These are phyloP conservation scores for Nephrocerus scutellatus DNA, from an alignment of 2,888 invertebrate genomes.

Conservation along the genomic window DNA sequence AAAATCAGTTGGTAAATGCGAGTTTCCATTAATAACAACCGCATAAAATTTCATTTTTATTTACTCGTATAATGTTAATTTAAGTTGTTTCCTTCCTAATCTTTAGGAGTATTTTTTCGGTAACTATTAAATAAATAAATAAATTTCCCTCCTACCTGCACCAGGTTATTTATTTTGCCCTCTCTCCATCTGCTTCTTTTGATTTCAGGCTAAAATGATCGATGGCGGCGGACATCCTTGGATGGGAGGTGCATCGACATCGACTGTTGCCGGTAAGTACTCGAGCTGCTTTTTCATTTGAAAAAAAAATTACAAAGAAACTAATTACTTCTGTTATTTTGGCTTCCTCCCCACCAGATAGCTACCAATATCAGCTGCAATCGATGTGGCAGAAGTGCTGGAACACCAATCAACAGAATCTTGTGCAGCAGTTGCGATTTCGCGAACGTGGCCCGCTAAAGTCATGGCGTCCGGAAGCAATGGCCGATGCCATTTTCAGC, in stretches of 20 bases:
- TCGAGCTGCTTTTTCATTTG: background rate
- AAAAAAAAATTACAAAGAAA: background rate
- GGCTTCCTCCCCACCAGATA: constrained; percentile 57
- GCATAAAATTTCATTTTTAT: too few species aligned
- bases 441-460: constrained; percentile 87
- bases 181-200: too few species aligned
- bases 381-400: constrained; percentile 95
- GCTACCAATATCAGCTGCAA: constrained; percentile 91
- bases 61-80: too few species aligned
- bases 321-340: constrained; percentile 4
- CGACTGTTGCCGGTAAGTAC: constrained; percentile 44
- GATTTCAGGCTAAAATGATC: constrained; percentile 42
- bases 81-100: too few species aligned
- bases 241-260: constrained; percentile 43
- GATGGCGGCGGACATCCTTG: constrained; percentile 43
- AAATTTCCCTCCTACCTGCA: too few species aligned
- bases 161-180: too few species aligned
- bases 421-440: constrained; percentile 81
- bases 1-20: too few species aligned
- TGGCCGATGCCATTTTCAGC: constrained; percentile 91
- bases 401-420: constrained; percentile 86
- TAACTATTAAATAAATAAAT: too few species aligned
- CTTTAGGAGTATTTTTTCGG: too few species aligned
- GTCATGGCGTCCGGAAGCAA: constrained; percentile 89
- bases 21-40: too few species aligned